Percentiles rank a stretch among this genome's conserved stretches.
Evolutionary conservation across 2,888 invertebrate genomes (phyloP).

Genomic region (Phaedon cochleariae): DNA sequence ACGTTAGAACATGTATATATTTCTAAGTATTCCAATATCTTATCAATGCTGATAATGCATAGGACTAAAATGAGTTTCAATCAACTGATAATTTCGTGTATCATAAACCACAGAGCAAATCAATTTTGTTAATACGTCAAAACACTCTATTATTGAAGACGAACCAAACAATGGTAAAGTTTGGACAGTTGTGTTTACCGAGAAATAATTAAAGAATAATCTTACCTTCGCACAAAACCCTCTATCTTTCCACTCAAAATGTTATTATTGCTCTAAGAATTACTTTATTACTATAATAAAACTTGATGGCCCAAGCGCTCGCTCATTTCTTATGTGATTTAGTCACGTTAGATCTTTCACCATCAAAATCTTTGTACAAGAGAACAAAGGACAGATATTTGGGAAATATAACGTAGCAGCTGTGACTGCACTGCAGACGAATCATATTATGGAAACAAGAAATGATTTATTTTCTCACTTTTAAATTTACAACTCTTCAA

Average conservation of each 20-base stretch:
- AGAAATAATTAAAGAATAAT: neutral
- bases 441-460: neutral
- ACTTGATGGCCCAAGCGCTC: constrained; percentile 7
- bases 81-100: neutral
- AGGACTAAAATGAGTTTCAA: neutral
- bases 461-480: too few species aligned
- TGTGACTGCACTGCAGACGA: neutral
- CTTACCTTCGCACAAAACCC: neutral
- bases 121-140: neutral
- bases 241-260: neutral
- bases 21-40: neutral
- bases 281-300: constrained; percentile 4
- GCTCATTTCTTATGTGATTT: neutral
- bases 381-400: neutral
- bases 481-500: too few species aligned
- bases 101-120: neutral
- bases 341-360: neutral
- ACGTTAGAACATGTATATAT: too few species aligned
- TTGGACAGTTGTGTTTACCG: neutral
- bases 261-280: neutral
- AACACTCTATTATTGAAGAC: neutral
- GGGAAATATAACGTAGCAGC: neutral
- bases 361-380: neutral
- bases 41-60: neutral
- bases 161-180: neutral